phyloP scores from a whole-genome alignment of 2,113 vertebrate genomes.

The Zapus hudsonius region DNA sequence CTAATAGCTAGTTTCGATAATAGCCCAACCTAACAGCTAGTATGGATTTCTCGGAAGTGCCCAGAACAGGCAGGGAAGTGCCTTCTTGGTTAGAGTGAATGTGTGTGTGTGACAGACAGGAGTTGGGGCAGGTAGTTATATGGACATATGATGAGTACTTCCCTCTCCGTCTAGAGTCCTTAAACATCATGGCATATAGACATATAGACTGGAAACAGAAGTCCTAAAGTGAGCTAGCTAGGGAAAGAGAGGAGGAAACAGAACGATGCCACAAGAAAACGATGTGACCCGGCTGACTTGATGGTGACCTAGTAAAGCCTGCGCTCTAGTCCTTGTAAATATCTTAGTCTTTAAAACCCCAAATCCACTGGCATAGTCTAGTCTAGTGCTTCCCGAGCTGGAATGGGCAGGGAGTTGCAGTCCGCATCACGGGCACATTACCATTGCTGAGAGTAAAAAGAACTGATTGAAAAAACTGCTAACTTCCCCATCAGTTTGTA shows the following conservation, averaged over 20 bases:
- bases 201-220: not conserved
- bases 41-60: conserved; percentile 26
- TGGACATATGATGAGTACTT: not conserved
- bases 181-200: conserved; percentile 15
- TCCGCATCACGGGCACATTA: not conserved
- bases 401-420: not conserved
- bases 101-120: not conserved
- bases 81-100: not conserved
- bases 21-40: not conserved
- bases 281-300: not conserved
- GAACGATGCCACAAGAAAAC: not conserved
- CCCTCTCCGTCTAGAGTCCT: not conserved
- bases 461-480: not conserved
- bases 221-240: not conserved
- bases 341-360: conserved; percentile 5
- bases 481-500: conserved; percentile 47
- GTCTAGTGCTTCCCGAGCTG: not conserved
- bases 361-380: not conserved
- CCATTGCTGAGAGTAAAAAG: conserved; percentile 53
- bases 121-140: not conserved
- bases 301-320: conserved; percentile 10
- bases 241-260: not conserved
- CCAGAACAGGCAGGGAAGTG: not conserved
- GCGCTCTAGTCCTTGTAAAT: not conserved
- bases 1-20: not conserved